Conservation (phyloP, 2,797 vertebrate species). For the Pseudochromis fuscus region DNA sequence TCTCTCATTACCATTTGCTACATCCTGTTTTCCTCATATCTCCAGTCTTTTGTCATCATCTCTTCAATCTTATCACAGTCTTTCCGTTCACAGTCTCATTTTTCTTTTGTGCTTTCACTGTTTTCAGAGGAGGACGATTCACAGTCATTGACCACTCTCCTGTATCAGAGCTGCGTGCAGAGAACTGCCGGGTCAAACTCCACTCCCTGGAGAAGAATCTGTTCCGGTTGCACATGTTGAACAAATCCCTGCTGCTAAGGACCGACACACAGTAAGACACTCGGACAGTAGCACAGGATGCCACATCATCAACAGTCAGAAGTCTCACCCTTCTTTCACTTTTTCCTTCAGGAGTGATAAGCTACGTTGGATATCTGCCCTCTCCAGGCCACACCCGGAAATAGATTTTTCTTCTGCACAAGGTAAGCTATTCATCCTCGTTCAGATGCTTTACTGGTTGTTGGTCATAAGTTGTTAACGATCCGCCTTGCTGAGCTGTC, state of each 20-base stretch:
- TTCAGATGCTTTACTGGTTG: background rate
- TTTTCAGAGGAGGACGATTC: constrained; percentile 87
- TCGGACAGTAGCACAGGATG: background rate
- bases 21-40: constrained; percentile 41
- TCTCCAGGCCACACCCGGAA: constrained; percentile 88
- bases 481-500: background rate
- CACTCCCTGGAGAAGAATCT: constrained; percentile 92
- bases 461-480: background rate
- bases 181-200: constrained; percentile 93
- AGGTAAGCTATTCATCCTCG: constrained; percentile 79
- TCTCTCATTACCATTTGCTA: background rate
- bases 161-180: constrained; percentile 88
- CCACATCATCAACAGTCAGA: background rate
- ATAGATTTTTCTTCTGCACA: constrained; percentile 89
- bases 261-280: constrained; percentile 93
- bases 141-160: constrained; percentile 93
- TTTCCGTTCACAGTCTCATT: constrained; percentile 14
- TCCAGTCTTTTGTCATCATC: constrained; percentile 1
- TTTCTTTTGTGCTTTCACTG: background rate
- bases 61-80: constrained; percentile 18
- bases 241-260: constrained; percentile 88
- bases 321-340: background rate
- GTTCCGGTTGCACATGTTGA: constrained; percentile 89
- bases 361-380: constrained; percentile 95
- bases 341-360: constrained; percentile 91